Percentiles rank a stretch among this genome's conserved stretches.
Conservation (phyloP, 35 echinoderm and acorn worm species). For the Chiridota heheva region DNA sequence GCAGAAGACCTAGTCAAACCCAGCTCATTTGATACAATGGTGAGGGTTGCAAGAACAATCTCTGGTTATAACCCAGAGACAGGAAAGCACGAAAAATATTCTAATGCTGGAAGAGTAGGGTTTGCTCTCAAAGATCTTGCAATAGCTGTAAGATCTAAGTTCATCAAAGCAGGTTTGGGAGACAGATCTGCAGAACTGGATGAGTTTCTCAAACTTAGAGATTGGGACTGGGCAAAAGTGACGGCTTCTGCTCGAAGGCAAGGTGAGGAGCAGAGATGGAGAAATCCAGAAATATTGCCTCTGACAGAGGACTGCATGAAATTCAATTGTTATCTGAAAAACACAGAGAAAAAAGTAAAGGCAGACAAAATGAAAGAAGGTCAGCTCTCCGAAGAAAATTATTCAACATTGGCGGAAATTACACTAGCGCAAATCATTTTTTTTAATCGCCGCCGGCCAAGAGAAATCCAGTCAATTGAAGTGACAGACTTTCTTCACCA, state of each 20-base stretch:
- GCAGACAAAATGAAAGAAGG: background rate
- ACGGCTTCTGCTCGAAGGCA: slow-evolving; percentile 45
- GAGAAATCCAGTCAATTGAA: slow-evolving; percentile 40
- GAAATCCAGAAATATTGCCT: slow-evolving; percentile 31
- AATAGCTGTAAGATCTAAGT: slow-evolving; percentile 6
- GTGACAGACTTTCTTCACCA: slow-evolving; percentile 16
- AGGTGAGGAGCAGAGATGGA: slow-evolving; percentile 37
- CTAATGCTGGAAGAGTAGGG: slow-evolving; percentile 49
- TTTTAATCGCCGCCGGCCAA: slow-evolving; percentile 53
- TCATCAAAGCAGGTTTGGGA: slow-evolving; percentile 9
- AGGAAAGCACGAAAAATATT: slow-evolving; percentile 37
- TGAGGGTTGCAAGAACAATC: slow-evolving; percentile 4
- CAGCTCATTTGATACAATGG: slow-evolving; percentile 28
- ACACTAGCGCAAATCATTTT: slow-evolving; percentile 45
- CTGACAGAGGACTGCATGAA: slow-evolving; percentile 62
- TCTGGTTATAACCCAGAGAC: slow-evolving; percentile 39
- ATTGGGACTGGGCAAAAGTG: slow-evolving; percentile 28
- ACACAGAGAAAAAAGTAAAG: slow-evolving; percentile 30
- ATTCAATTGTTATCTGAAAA: slow-evolving; percentile 18
- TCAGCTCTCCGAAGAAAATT: slow-evolving; percentile 14
- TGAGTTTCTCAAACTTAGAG: slow-evolving; percentile 32
- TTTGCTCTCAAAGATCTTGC: slow-evolving; percentile 61
- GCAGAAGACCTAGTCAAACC: slow-evolving; percentile 35
- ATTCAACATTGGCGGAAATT: slow-evolving; percentile 22
- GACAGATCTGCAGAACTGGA: slow-evolving; percentile 19